Conservation (phyloP, 2,888 invertebrate genomes). For the Ctena decussata region DNA sequence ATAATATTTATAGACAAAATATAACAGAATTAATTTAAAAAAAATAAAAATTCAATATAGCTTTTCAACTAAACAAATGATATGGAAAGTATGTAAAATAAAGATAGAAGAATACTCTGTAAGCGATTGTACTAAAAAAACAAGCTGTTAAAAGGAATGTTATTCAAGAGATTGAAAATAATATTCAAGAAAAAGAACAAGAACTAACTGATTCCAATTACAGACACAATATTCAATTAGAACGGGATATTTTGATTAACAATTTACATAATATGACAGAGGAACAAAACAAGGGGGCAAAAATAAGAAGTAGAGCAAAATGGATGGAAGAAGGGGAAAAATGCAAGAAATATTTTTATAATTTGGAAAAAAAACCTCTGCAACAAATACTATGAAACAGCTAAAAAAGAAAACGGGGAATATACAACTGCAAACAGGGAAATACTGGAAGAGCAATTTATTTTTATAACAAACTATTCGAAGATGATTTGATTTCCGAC, state of each 20-base stretch:
- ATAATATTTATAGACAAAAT: too few species aligned
- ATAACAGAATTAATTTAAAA: too few species aligned
- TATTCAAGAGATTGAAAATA: too few species aligned
- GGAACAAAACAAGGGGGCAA: not conserved
- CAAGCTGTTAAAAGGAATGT: not conserved
- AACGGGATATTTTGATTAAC: not conserved
- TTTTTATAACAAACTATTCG: not conserved
- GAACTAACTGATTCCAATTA: not conserved
- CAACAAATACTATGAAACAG: not conserved
- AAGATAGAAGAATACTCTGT: not conserved
- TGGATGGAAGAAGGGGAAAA: constrained; percentile 12
- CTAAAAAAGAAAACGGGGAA: not conserved
- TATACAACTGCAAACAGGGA: not conserved
- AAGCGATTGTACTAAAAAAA: not conserved
- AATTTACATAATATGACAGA: not conserved
- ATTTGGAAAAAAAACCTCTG: constrained; percentile 5
- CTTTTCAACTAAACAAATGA: not conserved
- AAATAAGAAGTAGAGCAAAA: constrained; percentile 6
- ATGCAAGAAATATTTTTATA: constrained; percentile 87
- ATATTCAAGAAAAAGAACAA: too few species aligned
- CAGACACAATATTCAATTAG: not conserved
- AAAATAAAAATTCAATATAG: too few species aligned
- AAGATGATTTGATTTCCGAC: not conserved
- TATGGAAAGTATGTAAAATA: not conserved
- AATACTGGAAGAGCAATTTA: not conserved